Percentiles rank a stretch among this genome's conserved stretches.
phyloP scores from a whole-genome alignment of 2,888 invertebrate genomes.

The Drosophila testacea region DNA sequence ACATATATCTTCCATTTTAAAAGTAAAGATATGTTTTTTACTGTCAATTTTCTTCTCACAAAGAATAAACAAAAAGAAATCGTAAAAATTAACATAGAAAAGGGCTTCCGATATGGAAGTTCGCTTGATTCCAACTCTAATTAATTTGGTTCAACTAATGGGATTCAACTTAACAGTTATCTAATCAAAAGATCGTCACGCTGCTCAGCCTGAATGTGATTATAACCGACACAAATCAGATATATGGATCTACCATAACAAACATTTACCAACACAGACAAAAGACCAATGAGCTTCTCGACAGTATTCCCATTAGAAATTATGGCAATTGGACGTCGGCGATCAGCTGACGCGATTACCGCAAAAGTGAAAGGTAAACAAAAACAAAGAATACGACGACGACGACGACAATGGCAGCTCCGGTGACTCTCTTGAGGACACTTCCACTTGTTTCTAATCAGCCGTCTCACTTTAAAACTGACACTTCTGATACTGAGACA shows the following conservation, averaged over 20 bases:
- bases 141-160: conserved; percentile 9
- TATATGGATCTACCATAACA: neutral
- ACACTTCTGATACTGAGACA: conserved; percentile 10
- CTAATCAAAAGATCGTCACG: conserved; percentile 32
- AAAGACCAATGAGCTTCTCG: conserved; percentile 5
- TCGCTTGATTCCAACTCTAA: neutral
- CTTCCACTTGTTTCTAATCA: conserved; percentile 50
- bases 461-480: conserved; percentile 21
- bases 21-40: neutral
- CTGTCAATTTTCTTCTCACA: neutral
- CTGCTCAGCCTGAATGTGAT: conserved; percentile 5
- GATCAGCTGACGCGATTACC: conserved; percentile 57
- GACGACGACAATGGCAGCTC: conserved; percentile 8
- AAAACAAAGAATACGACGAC: conserved; percentile 33
- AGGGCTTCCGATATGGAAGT: conserved; percentile 7
- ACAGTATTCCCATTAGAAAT: conserved; percentile 29
- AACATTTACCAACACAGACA: neutral
- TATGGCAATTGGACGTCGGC: conserved; percentile 1
- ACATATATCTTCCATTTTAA: neutral
- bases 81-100: conserved; percentile 2
- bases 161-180: conserved; percentile 4
- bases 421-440: conserved; percentile 22
- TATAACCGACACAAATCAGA: conserved; percentile 21
- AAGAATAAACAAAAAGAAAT: conserved; percentile 1
- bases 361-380: conserved; percentile 64